Evolutionary conservation across 1,140 invertebrate species (phyloP).

Genomic region (Aphidius ervi): DNA sequence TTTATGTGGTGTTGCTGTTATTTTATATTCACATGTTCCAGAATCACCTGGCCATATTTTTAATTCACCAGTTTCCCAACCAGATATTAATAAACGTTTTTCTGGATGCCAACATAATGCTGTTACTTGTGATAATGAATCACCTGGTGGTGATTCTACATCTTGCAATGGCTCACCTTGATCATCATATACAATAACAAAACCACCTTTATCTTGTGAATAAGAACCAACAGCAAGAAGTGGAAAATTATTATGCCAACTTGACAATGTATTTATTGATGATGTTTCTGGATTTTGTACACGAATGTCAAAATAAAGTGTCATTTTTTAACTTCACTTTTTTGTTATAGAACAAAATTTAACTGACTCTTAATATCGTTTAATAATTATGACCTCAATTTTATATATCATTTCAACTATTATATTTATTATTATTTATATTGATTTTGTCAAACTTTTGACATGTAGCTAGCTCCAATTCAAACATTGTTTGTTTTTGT

Average conservation of each 20-base stretch:
- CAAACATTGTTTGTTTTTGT: no score
- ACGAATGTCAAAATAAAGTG: constrained; percentile 72
- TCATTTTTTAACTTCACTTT: constrained; percentile 52
- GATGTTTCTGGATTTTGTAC: constrained; percentile 65
- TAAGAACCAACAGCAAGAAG: constrained; percentile 81
- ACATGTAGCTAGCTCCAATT: no score
- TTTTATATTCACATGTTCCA: constrained; percentile 60
- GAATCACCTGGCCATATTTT: constrained; percentile 56
- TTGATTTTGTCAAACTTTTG: no score
- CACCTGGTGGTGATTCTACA: constrained; percentile 66
- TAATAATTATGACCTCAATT: no score
- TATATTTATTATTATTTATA: no score
- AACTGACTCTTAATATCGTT: background rate
- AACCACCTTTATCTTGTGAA: constrained; percentile 81
- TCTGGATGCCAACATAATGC: constrained; percentile 86
- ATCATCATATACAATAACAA: constrained; percentile 84
- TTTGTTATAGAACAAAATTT: background rate
- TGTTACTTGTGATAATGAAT: constrained; percentile 72
- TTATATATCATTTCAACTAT: no score
- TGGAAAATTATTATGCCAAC: constrained; percentile 76
- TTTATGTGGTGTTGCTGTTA: constrained; percentile 73
- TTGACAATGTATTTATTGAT: constrained; percentile 69
- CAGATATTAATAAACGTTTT: constrained; percentile 72
- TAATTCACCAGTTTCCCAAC: constrained; percentile 90
- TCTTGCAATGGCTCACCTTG: constrained; percentile 76